Evolutionary conservation across 2,797 vertebrate genomes (phyloP), one percentile per base, ranked within the genome.

Genomic region (Rhinophrynus dorsalis): DNA sequence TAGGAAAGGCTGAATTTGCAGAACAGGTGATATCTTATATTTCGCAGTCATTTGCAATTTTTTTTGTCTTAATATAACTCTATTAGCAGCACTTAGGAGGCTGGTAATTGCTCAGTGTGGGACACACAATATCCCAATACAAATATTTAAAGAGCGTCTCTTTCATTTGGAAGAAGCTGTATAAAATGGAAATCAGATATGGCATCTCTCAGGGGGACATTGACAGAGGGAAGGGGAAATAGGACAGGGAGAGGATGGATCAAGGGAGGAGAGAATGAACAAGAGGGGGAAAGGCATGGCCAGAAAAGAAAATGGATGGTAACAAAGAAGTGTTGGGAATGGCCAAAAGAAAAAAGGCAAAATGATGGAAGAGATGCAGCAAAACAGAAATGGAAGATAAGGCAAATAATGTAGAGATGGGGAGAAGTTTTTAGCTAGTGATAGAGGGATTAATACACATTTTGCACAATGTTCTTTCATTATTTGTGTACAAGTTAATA

Each of bases 171-270:
- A 50, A 27, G 23, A 1, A 4, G 6, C 15, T 6, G 44, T 6
- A 17, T 3, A 10, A 9, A 47, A 47, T 47, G 20, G 44, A 23
- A 9, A 47, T 47, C 44, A 47, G 44, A 47, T 20, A 5, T 47
- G 20, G 9, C 2, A 9, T 9, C 18, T 47, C 18, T 20, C 23
- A 26, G 47, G 47, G 29, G 37, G 26, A 47, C 33, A 24, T 24
- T 13, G 3, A 40, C 21, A 12, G 30, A 20, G 67, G 75, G 61
- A 15, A 3, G 15, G 37, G 35, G 74, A 27, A 73, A 60, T 32
- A 50, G 24, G 9, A 47, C 30, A 13, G 61, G 69, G 74, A 65
- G 67, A 42, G 57, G 57, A 2, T 23, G 33, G 13, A 10, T 11
- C n/a, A 33, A 68, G 15, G 27, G 23, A 24, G 11, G 35, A 10